Percentiles rank a stretch among this genome's conserved stretches.
Evolutionary conservation across 2,797 vertebrate species (phyloP).

Genomic region (Acanthurus leucopareius): DNA sequence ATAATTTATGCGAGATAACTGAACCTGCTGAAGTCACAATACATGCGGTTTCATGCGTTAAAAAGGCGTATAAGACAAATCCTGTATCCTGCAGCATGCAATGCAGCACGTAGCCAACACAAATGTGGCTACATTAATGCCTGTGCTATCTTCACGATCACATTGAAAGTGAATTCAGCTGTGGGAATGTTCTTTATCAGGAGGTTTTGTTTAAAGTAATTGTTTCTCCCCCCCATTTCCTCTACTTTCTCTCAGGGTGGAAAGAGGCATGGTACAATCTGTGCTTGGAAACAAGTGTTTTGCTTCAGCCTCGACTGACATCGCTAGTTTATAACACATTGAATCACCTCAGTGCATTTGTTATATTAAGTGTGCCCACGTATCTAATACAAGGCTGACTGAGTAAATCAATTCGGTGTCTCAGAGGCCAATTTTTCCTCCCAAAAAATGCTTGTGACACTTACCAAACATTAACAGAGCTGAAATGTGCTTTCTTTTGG

Average conservation of each 20-base stretch:
- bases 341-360: not conserved
- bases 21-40: not conserved
- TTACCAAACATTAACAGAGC: not conserved
- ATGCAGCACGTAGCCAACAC: not conserved
- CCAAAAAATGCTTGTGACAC: no score
- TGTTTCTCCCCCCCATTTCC: conserved; percentile 47
- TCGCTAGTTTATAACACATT: not conserved
- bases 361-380: not conserved
- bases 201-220: conserved; percentile 53
- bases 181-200: conserved; percentile 51
- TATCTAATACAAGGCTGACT: no score
- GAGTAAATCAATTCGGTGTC: no score
- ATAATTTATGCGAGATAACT: not conserved
- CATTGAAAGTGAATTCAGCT: conserved; percentile 52
- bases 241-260: conserved; percentile 22
- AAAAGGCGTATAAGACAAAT: not conserved
- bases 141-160: conserved; percentile 11
- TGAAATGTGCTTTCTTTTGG: not conserved
- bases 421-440: no score
- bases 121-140: not conserved
- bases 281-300: not conserved
- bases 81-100: not conserved
- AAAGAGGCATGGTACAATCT: conserved; percentile 7
- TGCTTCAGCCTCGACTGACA: not conserved
- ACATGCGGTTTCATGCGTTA: no score